phyloP scores from a whole-genome alignment of 2,797 vertebrate genomes.

The Betta splendens region DNA sequence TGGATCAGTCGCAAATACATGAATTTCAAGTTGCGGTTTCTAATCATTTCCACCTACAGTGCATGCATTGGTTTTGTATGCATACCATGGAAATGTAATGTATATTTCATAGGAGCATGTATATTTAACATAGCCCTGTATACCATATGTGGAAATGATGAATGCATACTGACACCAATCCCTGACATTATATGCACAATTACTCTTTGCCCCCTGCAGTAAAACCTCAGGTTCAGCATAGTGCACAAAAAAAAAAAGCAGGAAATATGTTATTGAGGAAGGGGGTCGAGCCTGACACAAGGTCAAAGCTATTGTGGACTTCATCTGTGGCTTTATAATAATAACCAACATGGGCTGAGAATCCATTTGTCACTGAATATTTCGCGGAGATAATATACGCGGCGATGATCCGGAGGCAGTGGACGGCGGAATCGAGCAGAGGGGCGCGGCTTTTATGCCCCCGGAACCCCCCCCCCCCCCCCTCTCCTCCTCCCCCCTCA shows the following conservation, averaged over 20 bases:
- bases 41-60: slow-evolving; percentile 42
- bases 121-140: slow-evolving; percentile 72
- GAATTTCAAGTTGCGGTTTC: slow-evolving; percentile 38
- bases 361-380: slow-evolving; percentile 76
- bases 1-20: slow-evolving; percentile 20
- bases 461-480: slow-evolving; percentile 47
- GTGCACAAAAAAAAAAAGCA: slow-evolving; percentile 60
- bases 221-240: slow-evolving; percentile 59
- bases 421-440: slow-evolving; percentile 34
- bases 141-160: slow-evolving; percentile 71
- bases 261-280: slow-evolving; percentile 19
- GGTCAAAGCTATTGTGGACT: slow-evolving; percentile 73
- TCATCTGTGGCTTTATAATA: slow-evolving; percentile 68
- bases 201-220: slow-evolving; percentile 66
- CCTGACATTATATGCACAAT: slow-evolving; percentile 77
- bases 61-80: slow-evolving; percentile 45
- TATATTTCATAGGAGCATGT: slow-evolving; percentile 77
- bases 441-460: slow-evolving; percentile 24
- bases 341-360: slow-evolving; percentile 62
- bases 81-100: slow-evolving; percentile 50
- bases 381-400: slow-evolving; percentile 62
- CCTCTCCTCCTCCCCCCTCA: slow-evolving; percentile 56
- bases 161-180: slow-evolving; percentile 75
- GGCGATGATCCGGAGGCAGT: slow-evolving; percentile 31
- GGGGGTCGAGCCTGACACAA: slow-evolving; percentile 58